Base-by-base conservation (phyloP, 2,797 vertebrate genomes). In the Hydrophis major region DNA sequence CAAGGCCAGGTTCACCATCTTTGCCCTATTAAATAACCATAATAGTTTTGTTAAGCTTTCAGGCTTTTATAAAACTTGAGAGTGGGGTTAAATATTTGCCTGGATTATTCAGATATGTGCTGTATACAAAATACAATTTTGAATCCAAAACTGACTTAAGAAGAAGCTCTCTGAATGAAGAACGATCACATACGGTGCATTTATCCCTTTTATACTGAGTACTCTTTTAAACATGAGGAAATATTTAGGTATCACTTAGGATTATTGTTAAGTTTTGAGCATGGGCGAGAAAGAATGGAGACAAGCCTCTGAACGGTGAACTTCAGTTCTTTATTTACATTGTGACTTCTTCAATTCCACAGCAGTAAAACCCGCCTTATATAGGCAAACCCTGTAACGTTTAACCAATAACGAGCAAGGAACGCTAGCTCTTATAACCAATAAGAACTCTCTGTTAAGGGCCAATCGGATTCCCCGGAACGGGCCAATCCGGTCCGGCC, bases 1-100 rank as follows among this genome's bases (percentile, higher is more conserved):
- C 99, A 96, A 99, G 97, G 97, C 99, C 99, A 96, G 99, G 99
- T 94, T 99, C 98, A 95, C 99, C 99, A 96, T 99, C 98, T 95
- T 99, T 98, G 96, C 99, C 99, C 99, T 99, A 98, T 93, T 97
- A 98, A 97, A 97, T 95, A 97, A 97, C 95, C 96, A 98, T 37
- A 98, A 89, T 95, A 94, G 94, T 95, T 96, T 87, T 32, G 89
- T 98, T 97, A 98, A 55, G 18, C 92, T 95, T 90, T 50, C 94
- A 8, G n/a, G 93, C 13, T 13, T 56, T 89, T 89, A 83, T 83
- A 25, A 83, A 83, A 50, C 56, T 60, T 63, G 50, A n/a, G 56
- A 27, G 20, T 28, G 59, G 93, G 12, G 14, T 59, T 74, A 86
- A n/a, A 74, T 27, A 32, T 59, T 61, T 59, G 47, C 37, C 20